Percentiles rank a stretch among this genome's conserved stretches.
phyloP scores from a whole-genome alignment of 2,113 vertebrate genomes.

The Neolamprologus kungweensis region DNA sequence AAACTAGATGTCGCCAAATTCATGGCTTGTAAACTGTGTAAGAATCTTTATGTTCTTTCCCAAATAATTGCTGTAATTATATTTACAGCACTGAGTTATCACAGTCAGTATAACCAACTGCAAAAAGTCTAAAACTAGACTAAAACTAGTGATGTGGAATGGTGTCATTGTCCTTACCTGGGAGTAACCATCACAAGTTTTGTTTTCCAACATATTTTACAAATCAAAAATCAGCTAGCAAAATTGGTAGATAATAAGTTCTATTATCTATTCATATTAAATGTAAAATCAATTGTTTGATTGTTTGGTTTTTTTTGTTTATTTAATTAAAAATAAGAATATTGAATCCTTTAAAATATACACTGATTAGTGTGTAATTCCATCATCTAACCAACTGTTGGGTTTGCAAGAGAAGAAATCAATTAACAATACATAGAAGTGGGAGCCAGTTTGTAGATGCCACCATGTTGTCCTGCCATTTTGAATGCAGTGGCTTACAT shows the following conservation, averaged over 20 bases:
- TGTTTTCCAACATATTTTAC: neutral
- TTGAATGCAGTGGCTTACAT: neutral
- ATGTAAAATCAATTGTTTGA: neutral
- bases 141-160: neutral
- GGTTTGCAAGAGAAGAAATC: neutral
- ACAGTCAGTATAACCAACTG: neutral
- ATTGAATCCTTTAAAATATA: neutral
- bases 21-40: neutral
- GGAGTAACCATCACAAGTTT: neutral
- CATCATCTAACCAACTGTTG: neutral
- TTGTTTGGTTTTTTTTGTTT: neutral
- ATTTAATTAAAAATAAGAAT: neutral
- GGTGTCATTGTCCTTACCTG: neutral
- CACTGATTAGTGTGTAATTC: neutral
- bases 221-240: neutral
- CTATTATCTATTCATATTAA: neutral
- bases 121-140: neutral
- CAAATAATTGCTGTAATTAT: neutral
- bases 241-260: neutral
- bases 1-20: neutral
- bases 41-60: neutral
- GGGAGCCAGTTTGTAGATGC: neutral
- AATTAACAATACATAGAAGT: neutral
- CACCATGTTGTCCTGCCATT: neutral
- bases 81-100: neutral